phyloP scores from a whole-genome alignment of 2,797 vertebrate genomes.

The Jordanella pulchra region DNA sequence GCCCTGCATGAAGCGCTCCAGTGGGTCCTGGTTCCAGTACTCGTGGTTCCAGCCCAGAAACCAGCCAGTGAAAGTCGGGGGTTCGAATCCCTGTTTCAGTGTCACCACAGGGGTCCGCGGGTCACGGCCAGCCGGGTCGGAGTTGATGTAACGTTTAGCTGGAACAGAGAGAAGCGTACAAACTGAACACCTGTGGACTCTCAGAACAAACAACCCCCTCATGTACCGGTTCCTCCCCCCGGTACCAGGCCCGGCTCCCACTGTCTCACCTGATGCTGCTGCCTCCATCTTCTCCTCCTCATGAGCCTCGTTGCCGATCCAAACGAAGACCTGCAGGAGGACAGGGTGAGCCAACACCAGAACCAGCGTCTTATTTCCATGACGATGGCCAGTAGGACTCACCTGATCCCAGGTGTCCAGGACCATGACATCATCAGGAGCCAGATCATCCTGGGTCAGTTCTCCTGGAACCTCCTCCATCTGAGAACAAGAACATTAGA shows the following conservation, averaged over 20 bases:
- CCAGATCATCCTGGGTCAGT: conserved; percentile 93
- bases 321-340: conserved; percentile 89
- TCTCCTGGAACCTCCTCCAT: conserved; percentile 98
- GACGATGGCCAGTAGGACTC: not conserved
- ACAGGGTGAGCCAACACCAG: not conserved
- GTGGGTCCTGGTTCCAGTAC: conserved; percentile 5
- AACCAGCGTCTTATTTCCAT: not conserved
- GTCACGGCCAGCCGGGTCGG: conserved; percentile 25
- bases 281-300: conserved; percentile 96
- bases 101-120: conserved; percentile 3
- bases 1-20: not conserved
- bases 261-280: conserved; percentile 84
- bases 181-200: no score
- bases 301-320: conserved; percentile 95
- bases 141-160: conserved; percentile 43
- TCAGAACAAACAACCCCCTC: no score
- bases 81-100: conserved; percentile 51
- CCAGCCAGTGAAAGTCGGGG: conserved; percentile 46
- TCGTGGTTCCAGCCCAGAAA: conserved; percentile 46
- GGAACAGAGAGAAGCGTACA: not conserved
- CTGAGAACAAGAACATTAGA: no score
- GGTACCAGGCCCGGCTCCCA: not conserved
- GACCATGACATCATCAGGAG: conserved; percentile 97
- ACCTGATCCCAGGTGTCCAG: conserved; percentile 99
- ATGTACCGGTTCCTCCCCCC: no score